phyloP scores from a whole-genome alignment of 2,888 invertebrate species.

The Drosophila affinis region DNA sequence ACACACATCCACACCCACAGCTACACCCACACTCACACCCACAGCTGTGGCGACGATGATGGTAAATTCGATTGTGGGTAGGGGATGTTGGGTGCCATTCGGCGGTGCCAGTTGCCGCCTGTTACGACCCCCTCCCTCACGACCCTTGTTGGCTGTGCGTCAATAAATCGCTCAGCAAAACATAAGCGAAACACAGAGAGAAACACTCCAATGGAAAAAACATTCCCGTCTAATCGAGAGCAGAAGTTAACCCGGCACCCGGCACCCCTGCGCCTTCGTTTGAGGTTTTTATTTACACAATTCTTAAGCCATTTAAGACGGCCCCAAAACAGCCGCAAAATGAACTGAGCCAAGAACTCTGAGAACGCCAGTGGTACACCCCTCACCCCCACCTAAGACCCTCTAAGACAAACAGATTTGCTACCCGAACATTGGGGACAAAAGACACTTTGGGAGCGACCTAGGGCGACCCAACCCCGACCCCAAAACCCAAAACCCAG shows the following conservation, averaged over 20 bases:
- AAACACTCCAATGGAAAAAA: background rate
- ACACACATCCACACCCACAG: conserved; percentile 26
- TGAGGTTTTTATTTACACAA: conserved; percentile 72
- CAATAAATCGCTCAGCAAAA: background rate
- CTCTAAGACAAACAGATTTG: conserved; percentile 26
- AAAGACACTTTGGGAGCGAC: background rate
- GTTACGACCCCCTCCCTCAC: conserved; percentile 52
- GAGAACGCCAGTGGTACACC: background rate
- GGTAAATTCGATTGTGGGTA: background rate
- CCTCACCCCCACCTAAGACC: background rate
- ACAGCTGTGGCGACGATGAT: background rate
- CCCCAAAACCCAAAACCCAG: too few relatives aligned
- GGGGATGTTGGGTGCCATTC: background rate
- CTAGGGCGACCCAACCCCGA: too few relatives aligned
- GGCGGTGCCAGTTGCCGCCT: conserved; percentile 73
- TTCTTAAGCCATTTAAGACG: conserved; percentile 63
- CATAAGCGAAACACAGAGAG: background rate
- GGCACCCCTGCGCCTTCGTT: conserved; percentile 1
- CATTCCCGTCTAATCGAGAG: conserved; percentile 29
- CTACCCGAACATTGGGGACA: conserved; percentile 33
- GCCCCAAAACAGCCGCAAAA: conserved; percentile 63
- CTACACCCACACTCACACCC: conserved; percentile 11
- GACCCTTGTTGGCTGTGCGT: background rate
- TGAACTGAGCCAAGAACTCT: conserved; percentile 53
- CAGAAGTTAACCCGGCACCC: conserved; percentile 20